Base-by-base conservation (phyloP, 2,888 invertebrate species). In the Ceraclea dissimilis region DNA sequence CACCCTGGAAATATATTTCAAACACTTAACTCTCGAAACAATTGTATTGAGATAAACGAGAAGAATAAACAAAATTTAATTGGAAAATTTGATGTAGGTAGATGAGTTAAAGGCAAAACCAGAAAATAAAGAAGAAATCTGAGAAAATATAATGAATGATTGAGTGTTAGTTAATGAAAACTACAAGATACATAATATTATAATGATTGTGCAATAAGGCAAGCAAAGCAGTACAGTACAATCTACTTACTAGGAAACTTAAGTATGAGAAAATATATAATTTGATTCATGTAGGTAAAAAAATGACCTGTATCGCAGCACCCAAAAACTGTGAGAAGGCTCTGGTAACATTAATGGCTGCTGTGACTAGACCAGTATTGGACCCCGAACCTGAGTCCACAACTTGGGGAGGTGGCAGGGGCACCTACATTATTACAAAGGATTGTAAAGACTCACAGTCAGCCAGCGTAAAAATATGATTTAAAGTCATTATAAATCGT, bases 321-420 rank as follows among this genome's bases (percentile, higher is more conserved):
- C 88, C 87, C 65, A 89, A 77, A 71, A 89, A 88, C 70, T 84
- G 83, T 59, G 88, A 86, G 69, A 89, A 86, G 1, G 86, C 86
- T 69, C 84, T 81, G 22, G 88, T 88, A 60, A 87, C 86, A 65
- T 87, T 86, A 63, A 88, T 83, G 57, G 88, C 88, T 17, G 87
- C 86, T 54, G 82, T 84, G 51, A 88, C 79, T 57, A 87, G 77
- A 1, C 75, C 75, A 1, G 76, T 73, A 1, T 67, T 62, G 18
- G 56, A 57, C 8, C 31, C 49, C 63, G 73, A 72, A 50, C 71
- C 70, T 46, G 72, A 63, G 39, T 71, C 66, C 58, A 73, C 74
- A 26, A 70, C 69, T 62, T 73, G 67, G 8, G 77, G 78, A 8
- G 78, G 78, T 65, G 77, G 76, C 71, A 77, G 65, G 2, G 78